Base-by-base conservation (phyloP, 64 coral and sea anemone species). In the Cladopsammia gracilis region DNA sequence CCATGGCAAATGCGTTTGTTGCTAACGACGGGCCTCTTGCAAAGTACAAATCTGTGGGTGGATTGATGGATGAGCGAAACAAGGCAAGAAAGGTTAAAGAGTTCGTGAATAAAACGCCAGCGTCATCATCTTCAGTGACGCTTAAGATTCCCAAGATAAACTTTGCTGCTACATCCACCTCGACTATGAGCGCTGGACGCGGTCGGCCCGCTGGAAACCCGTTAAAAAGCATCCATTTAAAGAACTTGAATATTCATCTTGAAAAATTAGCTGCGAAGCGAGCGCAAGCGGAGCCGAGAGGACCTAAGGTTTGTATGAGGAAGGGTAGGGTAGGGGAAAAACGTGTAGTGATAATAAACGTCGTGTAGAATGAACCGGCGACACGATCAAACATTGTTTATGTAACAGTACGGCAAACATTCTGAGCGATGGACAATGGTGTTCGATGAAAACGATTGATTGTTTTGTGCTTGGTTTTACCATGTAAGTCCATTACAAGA, bases 61-160 rank as follows among this genome's bases (percentile, higher is more conserved):
- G 73, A 23, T 76, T 94, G 19, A 91, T 98, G 13, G 69, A 76
- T 4, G 71, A 94, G 75, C 91, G 90, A 75, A 87, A 52, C 53
- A 87, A 88, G 49, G 78, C 86, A 25, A 90, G 88, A 34, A 90
- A 86, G n/a, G 92, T 68, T 11, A 91, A 89, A 46, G 73, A 90
- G 66, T 70, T 84, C 48, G 71, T 75, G 20, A 94, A 94, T 73
- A 93, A 88, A 86, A 76, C 82, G 72, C 65, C 85, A 25, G 62
- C 83, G 13, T 76, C 77, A 0, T 79, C 77, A 0, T 79, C 87
- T 86, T 54, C 90, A 62, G 71, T 90, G 19, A 83, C 88, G 7
- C 73, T 99, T 71, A 96, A 92, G 65, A 96, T 99, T 26, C 98
- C 98, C 43, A 99, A 99, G 88, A 99, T 99, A 48, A 99, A 99